phyloP scores from a whole-genome alignment of 1,140 invertebrate genomes.

The Daktulosphaira vitifoliae region DNA sequence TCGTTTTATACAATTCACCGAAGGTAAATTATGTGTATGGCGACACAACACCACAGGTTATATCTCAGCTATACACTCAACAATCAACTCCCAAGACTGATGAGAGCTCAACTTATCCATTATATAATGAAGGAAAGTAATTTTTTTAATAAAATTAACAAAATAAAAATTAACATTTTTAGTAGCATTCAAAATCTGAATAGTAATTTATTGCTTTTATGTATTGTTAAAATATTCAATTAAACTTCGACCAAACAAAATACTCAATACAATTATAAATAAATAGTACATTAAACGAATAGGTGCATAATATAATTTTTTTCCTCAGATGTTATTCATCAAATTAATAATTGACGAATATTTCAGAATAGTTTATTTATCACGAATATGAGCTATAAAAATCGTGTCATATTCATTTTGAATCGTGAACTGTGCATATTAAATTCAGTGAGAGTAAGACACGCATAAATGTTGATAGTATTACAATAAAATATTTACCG shows the following conservation, averaged over 20 bases:
- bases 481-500: constrained; percentile 9
- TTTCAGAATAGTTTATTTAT: constrained; percentile 5
- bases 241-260: no score
- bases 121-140: constrained; percentile 5
- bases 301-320: no score
- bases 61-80: constrained; percentile 14
- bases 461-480: constrained; percentile 11
- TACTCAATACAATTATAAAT: no score
- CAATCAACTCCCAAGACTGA: constrained; percentile 30
- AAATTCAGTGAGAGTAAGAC: background rate
- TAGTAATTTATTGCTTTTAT: background rate
- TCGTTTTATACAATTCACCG: constrained; percentile 8
- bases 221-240: no score
- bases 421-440: constrained; percentile 3
- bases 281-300: no score
- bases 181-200: constrained; percentile 5
- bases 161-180: background rate
- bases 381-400: constrained; percentile 12
- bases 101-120: constrained; percentile 21
- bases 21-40: constrained; percentile 24
- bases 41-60: background rate
- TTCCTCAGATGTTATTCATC: no score
- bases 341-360: no score
- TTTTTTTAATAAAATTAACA: background rate
- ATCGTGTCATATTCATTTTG: constrained; percentile 10